Evolutionary conservation across 2,113 vertebrate genomes (phyloP), one percentile per base, ranked within the genome.

Genomic region (Melozone crissalis): DNA sequence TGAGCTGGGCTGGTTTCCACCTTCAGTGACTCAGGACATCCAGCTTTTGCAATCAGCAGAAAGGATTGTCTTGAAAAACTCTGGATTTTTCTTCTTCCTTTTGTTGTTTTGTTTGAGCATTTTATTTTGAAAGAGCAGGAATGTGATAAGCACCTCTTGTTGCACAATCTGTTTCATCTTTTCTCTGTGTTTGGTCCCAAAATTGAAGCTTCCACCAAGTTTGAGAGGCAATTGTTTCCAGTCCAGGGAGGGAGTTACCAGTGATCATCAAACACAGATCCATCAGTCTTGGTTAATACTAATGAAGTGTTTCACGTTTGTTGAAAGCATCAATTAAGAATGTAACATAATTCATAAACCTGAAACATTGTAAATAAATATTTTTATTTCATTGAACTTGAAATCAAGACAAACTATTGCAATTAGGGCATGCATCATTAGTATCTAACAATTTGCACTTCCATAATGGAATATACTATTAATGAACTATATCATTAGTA

Each of bases 341-440:
- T 33, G 47, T 43, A 74, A 62, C 23, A 10, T n/a, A 63, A 65
- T 77, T 88, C 24, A 47, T 33, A 74, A 47, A 69, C 27, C 10
- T 33, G 51, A 73, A 91, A 37, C 13, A 20, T 15, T 59, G 24
- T n/a, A 86, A 95, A 89, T 73, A 94, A 91, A 84, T 94, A 82
- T 87, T 92, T 94, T 95, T 79, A 58, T 91, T 79, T 77, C 24
- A 16, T 63, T 18, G 21, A 26, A 21, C 6, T 86, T 65, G 75
- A 83, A 93, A 89, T 93, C 52, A 87, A 97, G 92, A 96, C 66
- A 77, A 92, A 95, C 75, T 86, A 30, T 74, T 80, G 61, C 93
- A 93, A 77, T 96, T 96, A 96, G 41, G 86, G 62, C 52, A 90
- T 74, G 92, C 86, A 49, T 92, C 94, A 94, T 96, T 97, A 96